Evolutionary conservation across 2,797 vertebrate genomes (phyloP), one percentile per base, ranked within the genome.

Genomic region (Kryptopterus vitreolus): DNA sequence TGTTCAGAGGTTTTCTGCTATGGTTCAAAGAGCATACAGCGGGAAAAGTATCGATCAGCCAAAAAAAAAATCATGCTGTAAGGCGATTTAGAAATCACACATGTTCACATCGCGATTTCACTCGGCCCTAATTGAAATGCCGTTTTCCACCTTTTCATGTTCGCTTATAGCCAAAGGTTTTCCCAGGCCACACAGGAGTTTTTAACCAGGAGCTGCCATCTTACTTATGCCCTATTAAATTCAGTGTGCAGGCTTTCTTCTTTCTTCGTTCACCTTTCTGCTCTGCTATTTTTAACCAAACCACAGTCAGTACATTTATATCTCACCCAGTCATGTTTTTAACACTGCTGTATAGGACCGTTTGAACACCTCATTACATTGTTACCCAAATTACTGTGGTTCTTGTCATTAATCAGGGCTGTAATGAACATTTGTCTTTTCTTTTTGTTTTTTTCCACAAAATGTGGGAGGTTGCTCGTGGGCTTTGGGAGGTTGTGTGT

Each of bases 401-500:
- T 57, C 62, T 75, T 71, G 61, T 43, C 38, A 43, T 43, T 10
- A 43, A 43, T 43, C 38, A 10, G 10, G n/a, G 38, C 38, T 43
- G 58, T 26, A 53, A 20, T 20, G 48, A 38, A 35, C 15, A 62
- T 18, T 43, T 38, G 3, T 38, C 10, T 43, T 43, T 43, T 43
- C 10, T 43, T 43, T 43, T 2, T 3, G 7, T 43, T 43, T 43
- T 3, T 6, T 57, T 68, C 70, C 65, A 53, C 76, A 81, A 79
- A 57, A 31, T 9, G 50, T n/a, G 55, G 52, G 77, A 46, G 65
- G 20, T 33, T 61, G 29, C 73, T 80, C 68, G 43, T 53, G 43
- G 59, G 68, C 43, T 62, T 76, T 31, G 22, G 50, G 72, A 82
- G 79, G 76, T 43, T 76, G 76, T 72, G 50, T 76, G 69, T 81